Evolutionary conservation across 2,888 invertebrate species (phyloP).

Genomic region (Drosophila testacea): DNA sequence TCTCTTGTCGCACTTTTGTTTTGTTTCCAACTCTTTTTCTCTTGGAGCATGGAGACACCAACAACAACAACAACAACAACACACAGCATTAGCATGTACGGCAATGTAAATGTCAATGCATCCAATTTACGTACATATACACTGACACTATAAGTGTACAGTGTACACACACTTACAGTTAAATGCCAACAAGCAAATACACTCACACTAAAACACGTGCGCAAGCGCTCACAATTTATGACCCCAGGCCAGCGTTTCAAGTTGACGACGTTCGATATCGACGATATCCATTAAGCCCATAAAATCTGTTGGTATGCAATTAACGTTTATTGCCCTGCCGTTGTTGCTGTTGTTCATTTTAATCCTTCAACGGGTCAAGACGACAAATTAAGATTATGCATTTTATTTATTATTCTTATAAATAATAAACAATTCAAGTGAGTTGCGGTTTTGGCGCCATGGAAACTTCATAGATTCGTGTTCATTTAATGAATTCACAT

Average conservation of each 20-base stretch:
- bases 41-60: neutral
- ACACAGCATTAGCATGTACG: constrained; percentile 41
- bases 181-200: constrained; percentile 45
- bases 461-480: neutral
- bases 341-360: constrained; percentile 57
- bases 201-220: constrained; percentile 60
- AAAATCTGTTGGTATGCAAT: constrained; percentile 81
- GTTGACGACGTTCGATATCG: constrained; percentile 75
- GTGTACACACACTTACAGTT: constrained; percentile 18
- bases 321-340: constrained; percentile 75
- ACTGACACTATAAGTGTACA: constrained; percentile 2
- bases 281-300: constrained; percentile 81
- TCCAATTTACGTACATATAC: constrained; percentile 8
- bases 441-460: neutral
- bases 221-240: constrained; percentile 70
- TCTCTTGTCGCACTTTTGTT: constrained; percentile 31
- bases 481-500: constrained; percentile 7
- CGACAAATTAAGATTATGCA: constrained; percentile 73
- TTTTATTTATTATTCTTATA: constrained; percentile 74
- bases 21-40: constrained; percentile 20
- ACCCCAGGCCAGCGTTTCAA: constrained; percentile 51
- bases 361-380: constrained; percentile 76
- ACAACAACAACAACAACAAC: constrained; percentile 15
- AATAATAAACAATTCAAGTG: constrained; percentile 38
- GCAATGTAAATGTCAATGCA: constrained; percentile 69